A percentile compares a stretch with the other conserved stretches of the same genome.
These are phyloP conservation scores for Philopedon plagiatum DNA, from an alignment of 2,888 invertebrate species.

Conservation along the genomic window DNA sequence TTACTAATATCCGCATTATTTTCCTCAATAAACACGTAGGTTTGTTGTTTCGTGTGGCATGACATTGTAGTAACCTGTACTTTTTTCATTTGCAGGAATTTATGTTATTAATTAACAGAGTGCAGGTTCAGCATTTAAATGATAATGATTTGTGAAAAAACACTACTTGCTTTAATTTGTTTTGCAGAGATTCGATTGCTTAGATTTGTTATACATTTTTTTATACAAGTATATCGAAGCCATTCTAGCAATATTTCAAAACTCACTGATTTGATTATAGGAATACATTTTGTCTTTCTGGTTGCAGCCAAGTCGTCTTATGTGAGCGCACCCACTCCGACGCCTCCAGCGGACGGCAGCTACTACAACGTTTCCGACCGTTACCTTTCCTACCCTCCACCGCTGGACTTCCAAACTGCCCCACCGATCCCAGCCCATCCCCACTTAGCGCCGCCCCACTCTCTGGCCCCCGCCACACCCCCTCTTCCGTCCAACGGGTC, in stretches of 20 bases:
- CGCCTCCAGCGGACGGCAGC: constrained; percentile 83
- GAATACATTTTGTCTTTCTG: neutral
- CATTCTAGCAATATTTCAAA: no score
- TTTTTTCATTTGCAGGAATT: no score
- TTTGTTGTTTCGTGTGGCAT: no score
- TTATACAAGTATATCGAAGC: neutral
- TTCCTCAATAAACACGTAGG: no score
- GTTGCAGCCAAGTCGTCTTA: constrained; percentile 74
- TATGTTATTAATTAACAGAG: no score
- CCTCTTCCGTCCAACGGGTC: constrained; percentile 67
- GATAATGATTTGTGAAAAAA: no score
- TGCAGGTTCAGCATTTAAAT: no score
- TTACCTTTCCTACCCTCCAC: constrained; percentile 85
- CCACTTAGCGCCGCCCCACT: constrained; percentile 70
- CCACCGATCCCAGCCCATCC: constrained; percentile 57
- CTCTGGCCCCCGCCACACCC: constrained; percentile 66
- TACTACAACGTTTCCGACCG: constrained; percentile 88
- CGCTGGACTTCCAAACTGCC: constrained; percentile 76
- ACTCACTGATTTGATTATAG: no score
- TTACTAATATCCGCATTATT: constrained; percentile 25
- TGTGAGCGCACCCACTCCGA: constrained; percentile 79
- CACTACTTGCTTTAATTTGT: no score
- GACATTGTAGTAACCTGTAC: no score
- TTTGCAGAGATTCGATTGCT: neutral
- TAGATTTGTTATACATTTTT: neutral